These are phyloP conservation scores for Himalopsyche japonica DNA, from an alignment of 2,888 invertebrate species.

Conservation along the genomic window DNA sequence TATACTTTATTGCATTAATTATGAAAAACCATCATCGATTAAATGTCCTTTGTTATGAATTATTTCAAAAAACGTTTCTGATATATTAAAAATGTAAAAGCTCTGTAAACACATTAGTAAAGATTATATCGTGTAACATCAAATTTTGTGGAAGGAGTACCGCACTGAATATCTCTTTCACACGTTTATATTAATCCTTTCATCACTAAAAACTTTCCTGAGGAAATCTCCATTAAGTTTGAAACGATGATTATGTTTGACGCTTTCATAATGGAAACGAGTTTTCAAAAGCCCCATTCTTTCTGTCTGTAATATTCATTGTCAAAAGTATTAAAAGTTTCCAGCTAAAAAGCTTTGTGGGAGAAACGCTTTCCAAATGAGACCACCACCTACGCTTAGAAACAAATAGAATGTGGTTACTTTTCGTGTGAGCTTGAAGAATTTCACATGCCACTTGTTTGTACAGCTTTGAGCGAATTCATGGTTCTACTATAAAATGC, in stretches of 20 bases:
- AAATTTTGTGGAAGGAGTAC: background rate
- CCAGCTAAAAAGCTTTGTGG: background rate
- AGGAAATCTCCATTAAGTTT: background rate
- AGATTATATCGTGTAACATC: too few relatives aligned
- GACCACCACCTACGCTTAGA: background rate
- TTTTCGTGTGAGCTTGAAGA: background rate
- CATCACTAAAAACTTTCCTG: background rate
- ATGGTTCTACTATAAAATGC: too few relatives aligned
- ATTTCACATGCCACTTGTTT: too few relatives aligned
- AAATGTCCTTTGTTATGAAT: too few relatives aligned
- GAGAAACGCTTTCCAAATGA: background rate
- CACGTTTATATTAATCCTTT: background rate
- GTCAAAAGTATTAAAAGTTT: constrained; percentile 5
- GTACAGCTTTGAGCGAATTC: too few relatives aligned
- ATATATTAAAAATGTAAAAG: too few relatives aligned
- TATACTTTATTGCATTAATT: too few relatives aligned
- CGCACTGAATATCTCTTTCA: background rate
- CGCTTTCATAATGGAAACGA: background rate
- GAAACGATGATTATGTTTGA: background rate
- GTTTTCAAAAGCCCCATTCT: constrained; percentile 7
- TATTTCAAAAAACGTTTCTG: too few relatives aligned
- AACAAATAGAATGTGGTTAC: background rate
- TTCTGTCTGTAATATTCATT: background rate
- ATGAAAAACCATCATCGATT: too few relatives aligned
- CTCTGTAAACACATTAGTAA: too few relatives aligned